phyloP scores from a whole-genome alignment of 37 sponge, comb jelly and placozoan genomes.

The Axinella damicornis region DNA sequence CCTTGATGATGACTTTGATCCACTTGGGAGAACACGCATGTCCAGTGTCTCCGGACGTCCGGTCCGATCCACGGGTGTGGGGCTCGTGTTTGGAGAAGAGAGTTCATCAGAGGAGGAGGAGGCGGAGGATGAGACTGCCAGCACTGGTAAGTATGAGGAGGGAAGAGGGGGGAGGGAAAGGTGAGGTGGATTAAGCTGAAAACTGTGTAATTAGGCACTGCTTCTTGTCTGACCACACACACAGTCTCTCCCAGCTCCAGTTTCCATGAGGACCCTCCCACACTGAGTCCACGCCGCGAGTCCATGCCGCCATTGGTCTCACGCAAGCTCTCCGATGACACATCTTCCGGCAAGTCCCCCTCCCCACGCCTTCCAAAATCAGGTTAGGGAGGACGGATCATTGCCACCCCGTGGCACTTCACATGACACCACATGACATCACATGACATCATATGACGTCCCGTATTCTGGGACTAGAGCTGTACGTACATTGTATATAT shows the following conservation, averaged over 20 bases:
- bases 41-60: constrained; percentile 47
- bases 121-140: background rate
- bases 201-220: background rate
- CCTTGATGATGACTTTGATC: background rate
- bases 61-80: constrained; percentile 15
- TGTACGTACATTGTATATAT: too few species aligned
- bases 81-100: constrained; percentile 41
- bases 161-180: background rate
- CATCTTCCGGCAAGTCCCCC: too few species aligned
- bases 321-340: too few species aligned
- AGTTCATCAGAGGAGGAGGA: constrained; percentile 45
- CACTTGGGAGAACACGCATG: background rate
- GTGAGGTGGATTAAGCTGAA: constrained; percentile 1
- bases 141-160: background rate
- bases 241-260: background rate
- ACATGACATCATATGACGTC: too few species aligned
- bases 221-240: background rate
- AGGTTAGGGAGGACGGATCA: too few species aligned
- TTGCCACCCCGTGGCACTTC: too few species aligned
- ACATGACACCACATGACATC: too few species aligned
- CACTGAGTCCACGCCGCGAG: too few species aligned
- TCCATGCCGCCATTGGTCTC: too few species aligned
- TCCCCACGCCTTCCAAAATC: too few species aligned
- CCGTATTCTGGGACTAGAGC: too few species aligned
- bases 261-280: background rate